phyloP scores from a whole-genome alignment of 2,888 invertebrate species.

The Agrochola lota region DNA sequence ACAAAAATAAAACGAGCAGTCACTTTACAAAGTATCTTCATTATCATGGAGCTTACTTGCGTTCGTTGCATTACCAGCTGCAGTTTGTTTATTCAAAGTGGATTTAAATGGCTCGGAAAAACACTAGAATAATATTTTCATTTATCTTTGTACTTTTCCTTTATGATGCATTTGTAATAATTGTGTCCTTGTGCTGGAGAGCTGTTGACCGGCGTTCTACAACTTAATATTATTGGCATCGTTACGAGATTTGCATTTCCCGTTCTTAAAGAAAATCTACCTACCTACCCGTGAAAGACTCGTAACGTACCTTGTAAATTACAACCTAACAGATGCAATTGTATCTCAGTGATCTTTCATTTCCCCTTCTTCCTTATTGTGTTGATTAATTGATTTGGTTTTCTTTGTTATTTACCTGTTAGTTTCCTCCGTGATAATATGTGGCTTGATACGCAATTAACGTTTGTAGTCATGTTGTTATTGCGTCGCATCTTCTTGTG shows the following conservation, averaged over 20 bases:
- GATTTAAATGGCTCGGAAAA: constrained; percentile 47
- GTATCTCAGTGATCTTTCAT: constrained; percentile 19
- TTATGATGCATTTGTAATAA: constrained; percentile 29
- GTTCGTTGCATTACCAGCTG: constrained; percentile 25
- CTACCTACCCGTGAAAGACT: constrained; percentile 8
- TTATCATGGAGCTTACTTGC: constrained; percentile 21
- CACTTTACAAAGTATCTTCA: constrained; percentile 34
- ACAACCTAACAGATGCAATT: constrained; percentile 13
- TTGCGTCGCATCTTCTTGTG: neutral
- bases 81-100: constrained; percentile 47
- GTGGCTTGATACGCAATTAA: neutral
- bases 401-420: constrained; percentile 26
- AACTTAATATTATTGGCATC: constrained; percentile 51
- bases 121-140: constrained; percentile 50
- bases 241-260: constrained; percentile 51
- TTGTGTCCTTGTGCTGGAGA: constrained; percentile 31
- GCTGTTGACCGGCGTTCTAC: constrained; percentile 35
- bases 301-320: neutral
- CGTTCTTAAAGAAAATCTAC: constrained; percentile 30
- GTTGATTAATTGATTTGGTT: constrained; percentile 30
- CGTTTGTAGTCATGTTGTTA: neutral
- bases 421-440: neutral
- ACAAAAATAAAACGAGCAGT: constrained; percentile 8
- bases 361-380: constrained; percentile 13
- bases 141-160: constrained; percentile 35